Conservation (phyloP, 2,888 invertebrate genomes). For the Ochropleura leucogaster region DNA sequence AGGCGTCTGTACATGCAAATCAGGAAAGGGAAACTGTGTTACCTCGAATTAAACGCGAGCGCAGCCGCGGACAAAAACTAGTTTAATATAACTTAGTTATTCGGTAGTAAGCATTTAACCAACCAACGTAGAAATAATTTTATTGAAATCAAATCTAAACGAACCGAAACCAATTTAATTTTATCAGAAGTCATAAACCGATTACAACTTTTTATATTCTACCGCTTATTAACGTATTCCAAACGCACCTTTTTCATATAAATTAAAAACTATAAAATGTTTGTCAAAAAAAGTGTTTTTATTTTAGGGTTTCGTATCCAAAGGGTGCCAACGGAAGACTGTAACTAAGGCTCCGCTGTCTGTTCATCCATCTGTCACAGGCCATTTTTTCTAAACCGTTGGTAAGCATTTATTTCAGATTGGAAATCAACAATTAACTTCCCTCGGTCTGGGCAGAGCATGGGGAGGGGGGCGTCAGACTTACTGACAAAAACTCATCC, state of each 20-base stretch:
- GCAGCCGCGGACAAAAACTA: too few relatives aligned
- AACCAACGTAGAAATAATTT: constrained; percentile 23
- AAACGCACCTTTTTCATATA: constrained; percentile 60
- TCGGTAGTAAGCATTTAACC: constrained; percentile 27
- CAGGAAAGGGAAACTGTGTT: too few relatives aligned
- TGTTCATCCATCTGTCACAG: not conserved
- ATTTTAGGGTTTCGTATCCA: constrained; percentile 22
- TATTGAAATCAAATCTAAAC: constrained; percentile 45
- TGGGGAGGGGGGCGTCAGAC: too few relatives aligned
- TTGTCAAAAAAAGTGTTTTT: constrained; percentile 34
- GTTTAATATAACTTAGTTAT: constrained; percentile 19
- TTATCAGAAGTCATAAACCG: constrained; percentile 40
- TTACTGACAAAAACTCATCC: too few relatives aligned
- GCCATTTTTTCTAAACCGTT: not conserved
- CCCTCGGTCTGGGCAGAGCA: too few relatives aligned
- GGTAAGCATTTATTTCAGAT: too few relatives aligned
- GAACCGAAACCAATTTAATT: constrained; percentile 40
- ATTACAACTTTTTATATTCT: constrained; percentile 20
- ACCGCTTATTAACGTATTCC: constrained; percentile 49
- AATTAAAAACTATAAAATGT: constrained; percentile 52
- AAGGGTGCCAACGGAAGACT: too few relatives aligned
- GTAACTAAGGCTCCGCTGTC: not conserved
- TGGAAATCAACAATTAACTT: too few relatives aligned
- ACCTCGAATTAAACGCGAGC: too few relatives aligned
- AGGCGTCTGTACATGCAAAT: too few relatives aligned